Percentiles rank a stretch among this genome's conserved stretches.
phyloP scores from a whole-genome alignment of 2,797 vertebrate species.

The Falco columbarius region DNA sequence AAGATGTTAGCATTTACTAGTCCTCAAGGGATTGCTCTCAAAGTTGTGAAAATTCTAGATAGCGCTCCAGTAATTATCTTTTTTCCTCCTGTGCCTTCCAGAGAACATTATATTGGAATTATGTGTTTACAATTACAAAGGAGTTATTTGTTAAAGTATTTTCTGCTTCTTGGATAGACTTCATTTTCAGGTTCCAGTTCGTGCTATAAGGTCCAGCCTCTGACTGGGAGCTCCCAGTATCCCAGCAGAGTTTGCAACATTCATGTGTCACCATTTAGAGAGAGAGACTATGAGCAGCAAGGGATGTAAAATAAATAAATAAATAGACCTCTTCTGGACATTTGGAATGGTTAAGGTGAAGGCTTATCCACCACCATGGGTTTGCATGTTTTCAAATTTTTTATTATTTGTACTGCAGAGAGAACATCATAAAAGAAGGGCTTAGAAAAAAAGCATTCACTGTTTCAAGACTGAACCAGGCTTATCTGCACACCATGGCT shows the following conservation, averaged over 20 bases:
- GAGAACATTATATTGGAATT: neutral
- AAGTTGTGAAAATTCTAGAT: neutral
- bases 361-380: neutral
- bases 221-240: neutral
- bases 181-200: neutral
- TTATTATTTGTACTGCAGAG: neutral
- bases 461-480: neutral
- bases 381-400: neutral
- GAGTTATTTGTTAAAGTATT: neutral
- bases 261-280: neutral
- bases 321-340: neutral
- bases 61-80: neutral
- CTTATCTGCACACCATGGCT: neutral
- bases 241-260: neutral
- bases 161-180: neutral
- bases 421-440: neutral
- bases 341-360: neutral
- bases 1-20: neutral
- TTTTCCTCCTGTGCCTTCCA: neutral
- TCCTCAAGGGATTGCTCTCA: neutral
- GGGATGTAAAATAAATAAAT: slow-evolving; percentile 3
- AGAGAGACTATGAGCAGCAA: neutral
- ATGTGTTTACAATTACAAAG: neutral
- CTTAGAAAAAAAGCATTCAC: neutral
- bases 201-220: neutral